Percentiles rank a stretch among this genome's conserved stretches.
Evolutionary conservation across 2,797 vertebrate genomes (phyloP).

Genomic region (Hybognathus amarus): DNA sequence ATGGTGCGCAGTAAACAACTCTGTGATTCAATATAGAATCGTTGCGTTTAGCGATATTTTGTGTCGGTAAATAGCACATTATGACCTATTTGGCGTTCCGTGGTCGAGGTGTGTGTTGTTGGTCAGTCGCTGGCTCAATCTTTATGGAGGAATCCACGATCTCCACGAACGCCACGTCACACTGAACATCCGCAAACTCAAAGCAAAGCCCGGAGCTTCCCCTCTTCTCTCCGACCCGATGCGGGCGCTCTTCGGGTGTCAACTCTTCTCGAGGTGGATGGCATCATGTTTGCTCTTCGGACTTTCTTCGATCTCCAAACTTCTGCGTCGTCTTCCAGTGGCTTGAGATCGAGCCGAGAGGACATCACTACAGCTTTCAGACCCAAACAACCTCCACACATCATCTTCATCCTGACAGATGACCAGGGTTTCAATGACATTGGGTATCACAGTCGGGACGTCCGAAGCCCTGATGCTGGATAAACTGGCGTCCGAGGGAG

Average conservation of each 20-base stretch:
- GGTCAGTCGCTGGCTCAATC: background rate
- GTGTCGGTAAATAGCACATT: background rate
- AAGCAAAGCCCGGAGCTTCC: background rate
- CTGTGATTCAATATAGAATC: background rate
- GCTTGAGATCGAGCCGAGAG: slow-evolving; percentile 74
- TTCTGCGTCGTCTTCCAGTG: slow-evolving; percentile 74
- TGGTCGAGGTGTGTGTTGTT: background rate
- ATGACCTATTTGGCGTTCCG: background rate
- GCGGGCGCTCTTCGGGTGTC: background rate
- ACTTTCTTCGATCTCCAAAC: slow-evolving; percentile 79
- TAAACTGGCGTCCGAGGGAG: slow-evolving; percentile 91
- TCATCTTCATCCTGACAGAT: slow-evolving; percentile 93
- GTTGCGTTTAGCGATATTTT: background rate
- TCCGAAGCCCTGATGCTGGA: slow-evolving; percentile 92
- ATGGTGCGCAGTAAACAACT: background rate
- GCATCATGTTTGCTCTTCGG: slow-evolving; percentile 80
- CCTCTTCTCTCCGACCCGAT: background rate
- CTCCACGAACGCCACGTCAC: slow-evolving; percentile 8
- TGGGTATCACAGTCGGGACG: slow-evolving; percentile 91
- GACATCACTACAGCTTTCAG: slow-evolving; percentile 62
- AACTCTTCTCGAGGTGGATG: slow-evolving; percentile 44
- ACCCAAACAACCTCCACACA: slow-evolving; percentile 83
- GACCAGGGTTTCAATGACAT: slow-evolving; percentile 97
- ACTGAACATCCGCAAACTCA: background rate
- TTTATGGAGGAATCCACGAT: background rate